phyloP scores from a whole-genome alignment of 1,140 invertebrate species.

The Amyelois transitella region DNA sequence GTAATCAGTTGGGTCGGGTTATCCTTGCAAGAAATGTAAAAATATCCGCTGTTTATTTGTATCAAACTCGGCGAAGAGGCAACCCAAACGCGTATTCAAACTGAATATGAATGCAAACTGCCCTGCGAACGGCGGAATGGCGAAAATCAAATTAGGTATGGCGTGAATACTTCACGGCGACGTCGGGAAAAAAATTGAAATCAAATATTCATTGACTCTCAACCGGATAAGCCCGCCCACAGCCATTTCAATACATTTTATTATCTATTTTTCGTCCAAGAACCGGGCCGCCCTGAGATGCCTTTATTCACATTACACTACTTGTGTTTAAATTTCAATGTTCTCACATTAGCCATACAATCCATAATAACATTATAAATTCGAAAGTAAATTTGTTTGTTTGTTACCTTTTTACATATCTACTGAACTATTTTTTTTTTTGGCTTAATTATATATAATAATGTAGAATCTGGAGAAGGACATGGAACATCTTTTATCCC shows the following conservation, averaged over 20 bases:
- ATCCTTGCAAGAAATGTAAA: conserved; percentile 64
- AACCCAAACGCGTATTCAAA: conserved; percentile 68
- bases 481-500: too few species aligned
- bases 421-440: too few species aligned
- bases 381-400: too few species aligned
- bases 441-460: too few species aligned
- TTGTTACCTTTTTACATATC: too few species aligned
- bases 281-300: conserved; percentile 19
- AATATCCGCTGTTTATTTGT: conserved; percentile 72
- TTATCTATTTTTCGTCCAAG: conserved; percentile 67
- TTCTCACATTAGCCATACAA: neutral
- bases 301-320: conserved; percentile 5
- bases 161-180: conserved; percentile 73
- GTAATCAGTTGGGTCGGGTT: conserved; percentile 70
- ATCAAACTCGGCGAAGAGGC: conserved; percentile 62
- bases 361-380: too few species aligned
- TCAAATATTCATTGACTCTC: conserved; percentile 74
- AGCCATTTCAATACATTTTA: conserved; percentile 74
- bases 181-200: conserved; percentile 74
- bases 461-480: too few species aligned
- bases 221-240: conserved; percentile 71
- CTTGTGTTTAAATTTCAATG: neutral
- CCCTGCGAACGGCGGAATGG: conserved; percentile 63
- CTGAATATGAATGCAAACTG: conserved; percentile 73
- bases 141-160: conserved; percentile 74